These are phyloP conservation scores for Lasioglossum figueresi DNA, from an alignment of 2,888 invertebrate genomes.

Conservation along the genomic window DNA sequence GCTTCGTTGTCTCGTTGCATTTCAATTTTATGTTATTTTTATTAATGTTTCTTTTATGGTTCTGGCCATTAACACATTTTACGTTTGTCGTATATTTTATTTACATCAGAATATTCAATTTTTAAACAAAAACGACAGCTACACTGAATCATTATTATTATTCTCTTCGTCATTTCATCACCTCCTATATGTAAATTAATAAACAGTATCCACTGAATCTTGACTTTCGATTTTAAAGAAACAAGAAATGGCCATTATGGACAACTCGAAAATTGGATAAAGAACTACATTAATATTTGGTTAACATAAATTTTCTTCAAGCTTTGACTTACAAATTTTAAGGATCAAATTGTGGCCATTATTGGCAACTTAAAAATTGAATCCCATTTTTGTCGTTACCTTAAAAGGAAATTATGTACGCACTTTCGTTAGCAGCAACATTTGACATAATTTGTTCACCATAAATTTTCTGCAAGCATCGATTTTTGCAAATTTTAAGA, in stretches of 20 bases:
- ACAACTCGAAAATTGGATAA: not conserved
- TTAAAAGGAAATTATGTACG: no score
- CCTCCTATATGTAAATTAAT: no score
- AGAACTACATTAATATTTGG: not conserved
- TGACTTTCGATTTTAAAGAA: not conserved
- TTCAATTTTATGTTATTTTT: not conserved
- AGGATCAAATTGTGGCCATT: not conserved
- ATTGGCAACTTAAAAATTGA: not conserved
- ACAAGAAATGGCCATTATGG: not conserved
- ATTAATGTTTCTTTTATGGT: not conserved
- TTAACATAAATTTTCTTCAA: not conserved
- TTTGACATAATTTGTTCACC: no score
- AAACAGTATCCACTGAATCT: no score
- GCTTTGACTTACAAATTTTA: not conserved
- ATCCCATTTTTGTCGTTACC: not conserved
- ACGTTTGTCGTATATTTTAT: not conserved
- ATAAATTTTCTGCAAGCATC: no score
- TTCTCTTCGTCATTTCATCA: no score
- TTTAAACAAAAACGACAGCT: no score
- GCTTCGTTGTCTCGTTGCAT: not conserved
- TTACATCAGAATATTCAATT: not conserved
- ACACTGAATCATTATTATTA: no score
- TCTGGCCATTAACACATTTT: not conserved
- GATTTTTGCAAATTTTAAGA: no score
- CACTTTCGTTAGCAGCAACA: no score